These are phyloP conservation scores for Meliscaeva auricollis DNA, from an alignment of 2,888 invertebrate species.

Conservation along the genomic window DNA sequence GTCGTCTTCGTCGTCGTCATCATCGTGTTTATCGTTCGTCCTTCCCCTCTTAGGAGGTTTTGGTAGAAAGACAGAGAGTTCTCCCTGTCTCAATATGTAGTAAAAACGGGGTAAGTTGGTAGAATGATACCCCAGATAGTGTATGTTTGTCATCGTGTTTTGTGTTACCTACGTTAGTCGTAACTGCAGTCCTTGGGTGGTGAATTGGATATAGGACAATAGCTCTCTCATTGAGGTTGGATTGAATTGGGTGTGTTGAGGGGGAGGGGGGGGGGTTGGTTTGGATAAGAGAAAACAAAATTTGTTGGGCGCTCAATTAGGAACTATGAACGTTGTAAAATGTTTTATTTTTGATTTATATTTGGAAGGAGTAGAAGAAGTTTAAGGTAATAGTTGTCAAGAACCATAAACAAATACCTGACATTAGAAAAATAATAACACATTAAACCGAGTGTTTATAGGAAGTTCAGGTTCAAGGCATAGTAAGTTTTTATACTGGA, in stretches of 20 bases:
- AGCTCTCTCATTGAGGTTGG: conserved; percentile 44
- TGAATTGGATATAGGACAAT: conserved; percentile 66
- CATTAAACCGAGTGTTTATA: no score
- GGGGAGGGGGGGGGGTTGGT: background rate
- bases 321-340: conserved; percentile 38
- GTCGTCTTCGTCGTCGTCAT: conserved; percentile 14
- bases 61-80: background rate
- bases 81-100: conserved; percentile 5
- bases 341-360: conserved; percentile 38
- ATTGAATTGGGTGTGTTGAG: conserved; percentile 11
- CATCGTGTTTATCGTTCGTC: background rate
- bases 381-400: background rate
- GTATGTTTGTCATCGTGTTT: conserved; percentile 61
- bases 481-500: no score
- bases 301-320: conserved; percentile 59
- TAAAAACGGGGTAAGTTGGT: background rate
- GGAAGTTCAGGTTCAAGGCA: background rate
- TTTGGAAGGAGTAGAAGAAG: background rate
- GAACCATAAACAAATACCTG: conserved; percentile 4
- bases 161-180: conserved; percentile 48
- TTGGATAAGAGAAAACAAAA: background rate
- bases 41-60: background rate
- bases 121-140: conserved; percentile 12
- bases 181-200: conserved; percentile 56
- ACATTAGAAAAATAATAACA: background rate